Conservation (phyloP, 1,140 invertebrate genomes). For the Notospermus geniculatus region DNA sequence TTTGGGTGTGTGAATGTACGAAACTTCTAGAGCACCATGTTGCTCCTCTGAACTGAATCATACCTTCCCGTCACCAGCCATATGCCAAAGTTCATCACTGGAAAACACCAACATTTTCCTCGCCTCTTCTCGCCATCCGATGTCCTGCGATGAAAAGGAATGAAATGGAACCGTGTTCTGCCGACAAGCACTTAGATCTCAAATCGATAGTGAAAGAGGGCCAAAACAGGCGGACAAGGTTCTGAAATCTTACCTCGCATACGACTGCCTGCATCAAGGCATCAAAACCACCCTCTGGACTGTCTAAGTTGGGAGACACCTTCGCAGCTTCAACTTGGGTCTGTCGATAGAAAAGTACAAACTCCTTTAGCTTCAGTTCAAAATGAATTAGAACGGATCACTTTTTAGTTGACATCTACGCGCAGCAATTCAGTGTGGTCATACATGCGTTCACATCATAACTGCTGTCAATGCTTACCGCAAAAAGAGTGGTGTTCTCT, state of each 20-base stretch:
- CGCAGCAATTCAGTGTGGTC: too few relatives aligned
- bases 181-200: not conserved
- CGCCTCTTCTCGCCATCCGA: constrained; percentile 86
- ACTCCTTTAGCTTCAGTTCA: too few relatives aligned
- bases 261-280: constrained; percentile 98
- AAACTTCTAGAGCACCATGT: too few relatives aligned
- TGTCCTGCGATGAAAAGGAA: constrained; percentile 38
- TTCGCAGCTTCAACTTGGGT: constrained; percentile 56
- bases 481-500: too few relatives aligned
- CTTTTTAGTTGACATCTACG: too few relatives aligned
- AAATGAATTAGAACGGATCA: too few relatives aligned
- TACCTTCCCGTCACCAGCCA: constrained; percentile 95
- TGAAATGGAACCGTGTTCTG: not conserved
- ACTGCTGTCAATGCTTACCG: too few relatives aligned
- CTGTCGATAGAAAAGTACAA: constrained; percentile 38
- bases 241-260: constrained; percentile 63
- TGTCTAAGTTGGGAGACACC: constrained; percentile 94
- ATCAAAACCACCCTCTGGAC: constrained; percentile 98
- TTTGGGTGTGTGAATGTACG: too few relatives aligned
- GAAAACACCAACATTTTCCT: constrained; percentile 93
- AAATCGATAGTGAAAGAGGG: too few relatives aligned
- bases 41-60: too few relatives aligned
- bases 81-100: constrained; percentile 96
- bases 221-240: too few relatives aligned
- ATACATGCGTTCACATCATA: too few relatives aligned